Evolutionary conservation across 2,113 vertebrate genomes (phyloP), one percentile per base, ranked within the genome.

Genomic region (Bubo bubo): DNA sequence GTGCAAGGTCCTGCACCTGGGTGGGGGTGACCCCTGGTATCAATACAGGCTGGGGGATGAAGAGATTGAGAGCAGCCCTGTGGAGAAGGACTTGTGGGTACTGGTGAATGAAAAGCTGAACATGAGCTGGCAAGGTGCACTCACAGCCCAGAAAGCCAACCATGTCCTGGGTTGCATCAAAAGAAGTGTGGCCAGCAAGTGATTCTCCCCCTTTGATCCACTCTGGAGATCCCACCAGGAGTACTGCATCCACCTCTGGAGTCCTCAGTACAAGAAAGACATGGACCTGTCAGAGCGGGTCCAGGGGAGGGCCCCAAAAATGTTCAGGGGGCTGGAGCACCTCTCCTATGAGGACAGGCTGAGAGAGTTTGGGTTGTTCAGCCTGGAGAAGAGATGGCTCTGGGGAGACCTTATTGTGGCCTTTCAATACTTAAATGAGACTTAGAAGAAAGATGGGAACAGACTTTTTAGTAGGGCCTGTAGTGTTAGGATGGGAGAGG

Each of bases 11-110:
- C 24, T 75, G 41, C 8, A 60, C 4, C 13, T 30, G 34, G 8
- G 26, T 37, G 2, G 4, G 9, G 19, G 24, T 14, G 62, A 50
- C 2, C 27, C 27, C 9, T 3, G 7, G 47, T 79, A 63, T 8
- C 28, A 34, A 14, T 24, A 32, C 24, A 49, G 27, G 17, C 23
- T 50, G 22, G 21, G 9, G 15, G 21, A 77, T 24, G 14, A 49
- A 62, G 24, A 3, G 64, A 67, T 12, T 34, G 21, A 67, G 39
- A 68, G 14, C 14, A 87, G 37, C 20, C 34, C 27, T 32, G 27
- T 1, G 0, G 8, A 55, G 7, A 32, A 53, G 7, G 20, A 66
- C 63, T 21, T 43, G 30, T 6, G 6, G 34, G 11, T 12, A 13
- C 15, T 49, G 10, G 5, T 26, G 23, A 15, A 49, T 9, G 17